These are phyloP conservation scores for Euthynnus affinis DNA, from an alignment of 2,797 vertebrate species.

Conservation along the genomic window DNA sequence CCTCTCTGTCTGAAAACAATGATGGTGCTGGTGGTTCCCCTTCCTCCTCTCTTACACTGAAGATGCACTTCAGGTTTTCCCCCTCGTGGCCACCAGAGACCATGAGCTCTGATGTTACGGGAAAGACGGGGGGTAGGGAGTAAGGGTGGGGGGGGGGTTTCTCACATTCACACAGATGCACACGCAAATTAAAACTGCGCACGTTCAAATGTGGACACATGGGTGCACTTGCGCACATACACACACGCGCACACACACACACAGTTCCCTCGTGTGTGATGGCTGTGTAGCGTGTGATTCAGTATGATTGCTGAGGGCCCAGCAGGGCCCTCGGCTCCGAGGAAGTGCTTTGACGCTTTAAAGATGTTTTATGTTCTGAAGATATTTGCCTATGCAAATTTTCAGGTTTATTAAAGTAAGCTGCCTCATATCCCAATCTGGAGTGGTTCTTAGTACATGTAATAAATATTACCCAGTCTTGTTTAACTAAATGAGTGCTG, in stretches of 20 bases:
- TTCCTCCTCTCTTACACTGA: conserved; percentile 26
- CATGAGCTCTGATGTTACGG: conserved; percentile 30
- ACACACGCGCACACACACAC: conserved; percentile 15
- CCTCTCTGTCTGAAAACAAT: background rate
- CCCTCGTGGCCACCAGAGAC: conserved; percentile 48
- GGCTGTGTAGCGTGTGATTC: conserved; percentile 48
- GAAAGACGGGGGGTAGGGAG: conserved; percentile 19
- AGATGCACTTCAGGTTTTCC: conserved; percentile 45
- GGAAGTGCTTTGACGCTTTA: conserved; percentile 39
- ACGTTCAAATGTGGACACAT: conserved; percentile 6
- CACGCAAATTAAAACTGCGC: conserved; percentile 29
- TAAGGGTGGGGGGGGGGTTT: background rate
- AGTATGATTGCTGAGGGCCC: conserved; percentile 53
- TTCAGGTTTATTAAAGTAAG: conserved; percentile 64
- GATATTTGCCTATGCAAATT: conserved; percentile 74
- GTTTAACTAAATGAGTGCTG: conserved; percentile 23
- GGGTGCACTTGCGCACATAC: conserved; percentile 14
- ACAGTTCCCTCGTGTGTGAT: conserved; percentile 58
- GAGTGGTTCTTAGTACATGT: conserved; percentile 15
- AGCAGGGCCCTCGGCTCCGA: conserved; percentile 16
- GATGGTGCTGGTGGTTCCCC: conserved; percentile 41
- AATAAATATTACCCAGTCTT: conserved; percentile 41
- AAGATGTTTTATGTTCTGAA: conserved; percentile 61
- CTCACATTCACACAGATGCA: conserved; percentile 38
- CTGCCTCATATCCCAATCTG: conserved; percentile 17